phyloP scores from a whole-genome alignment of 2,113 vertebrate genomes.

The Aphelocoma coerulescens region DNA sequence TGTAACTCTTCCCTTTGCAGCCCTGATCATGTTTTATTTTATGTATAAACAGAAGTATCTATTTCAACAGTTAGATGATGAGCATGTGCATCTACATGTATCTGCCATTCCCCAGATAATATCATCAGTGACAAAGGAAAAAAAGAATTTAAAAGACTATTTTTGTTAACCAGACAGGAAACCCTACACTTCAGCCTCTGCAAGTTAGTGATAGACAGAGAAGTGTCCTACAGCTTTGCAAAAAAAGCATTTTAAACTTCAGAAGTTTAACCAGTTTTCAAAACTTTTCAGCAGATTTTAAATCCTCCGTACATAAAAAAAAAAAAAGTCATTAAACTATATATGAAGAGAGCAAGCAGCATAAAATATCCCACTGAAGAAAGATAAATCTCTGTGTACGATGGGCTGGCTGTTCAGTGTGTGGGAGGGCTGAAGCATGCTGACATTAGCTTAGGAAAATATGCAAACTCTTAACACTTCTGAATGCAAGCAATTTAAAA shows the following conservation, averaged over 20 bases:
- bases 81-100: neutral
- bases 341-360: neutral
- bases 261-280: neutral
- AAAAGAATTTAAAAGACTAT: neutral
- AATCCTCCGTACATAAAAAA: neutral
- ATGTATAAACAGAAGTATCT: neutral
- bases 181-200: neutral
- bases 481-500: conserved; percentile 27
- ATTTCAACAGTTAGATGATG: neutral
- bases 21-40: neutral
- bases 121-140: neutral
- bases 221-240: neutral
- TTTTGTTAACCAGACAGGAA: conserved; percentile 39
- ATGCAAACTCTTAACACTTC: conserved; percentile 28
- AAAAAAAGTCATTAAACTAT: neutral
- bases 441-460: conserved; percentile 41
- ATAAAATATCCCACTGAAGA: neutral
- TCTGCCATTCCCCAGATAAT: neutral
- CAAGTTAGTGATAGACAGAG: neutral
- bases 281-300: neutral
- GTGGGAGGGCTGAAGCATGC: conserved; percentile 27
- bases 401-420: neutral
- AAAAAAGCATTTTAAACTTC: neutral
- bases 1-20: neutral
- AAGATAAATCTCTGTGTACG: neutral